Base-by-base conservation (phyloP, 2,113 vertebrate genomes). In the Forbesichthys papilliferus region DNA sequence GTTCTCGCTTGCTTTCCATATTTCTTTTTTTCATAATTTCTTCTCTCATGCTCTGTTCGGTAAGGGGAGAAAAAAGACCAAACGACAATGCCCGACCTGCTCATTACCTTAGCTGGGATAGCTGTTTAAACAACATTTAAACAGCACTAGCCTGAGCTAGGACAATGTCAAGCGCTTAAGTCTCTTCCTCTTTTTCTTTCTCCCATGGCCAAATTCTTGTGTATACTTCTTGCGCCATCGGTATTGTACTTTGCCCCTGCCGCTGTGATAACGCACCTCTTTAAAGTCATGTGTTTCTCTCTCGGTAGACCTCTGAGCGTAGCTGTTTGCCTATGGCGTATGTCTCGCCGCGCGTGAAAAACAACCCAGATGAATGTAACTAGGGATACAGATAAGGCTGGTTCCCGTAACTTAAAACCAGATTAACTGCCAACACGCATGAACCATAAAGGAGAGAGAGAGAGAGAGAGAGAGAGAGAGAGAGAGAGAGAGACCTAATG, bases 111-210 rank as follows among this genome's bases (percentile, higher is more conserved):
- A 27, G 59, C 14, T 9, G 69, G 69, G 52, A 16, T 16, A 16
- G 16, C 16, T 16, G 16, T 16, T 16, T 16, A 0, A 18, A 55
- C 3, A 55, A 18, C 54, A 9, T 85, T 84, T 74, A 83, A 85
- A 86, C 80, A 85, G 75, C 66, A 78, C 66, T 53, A 54, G 79
- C 75, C 82, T 63, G 60, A 74, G 64, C 75, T 74, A 70, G 53
- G 48, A 67, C 57, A 65, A 52, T 12, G 60, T 20, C 64, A 57
- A 68, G 48, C 73, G 69, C 36, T 58, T 64, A 66, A 70, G 61
- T 61, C 47, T 56, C 61, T 73, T 65, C 59, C 20, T 69, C 46
- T 71, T 52, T 73, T 57, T 33, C 11, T 64, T 11, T 60, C 18
- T 71, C 54, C 72, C 6, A 9, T 10, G 13, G 14, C n/a, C 55